Percentiles rank a stretch among this genome's conserved stretches.
Conservation (phyloP, 2,113 vertebrate genomes). For the Taurulus bubalis region DNA sequence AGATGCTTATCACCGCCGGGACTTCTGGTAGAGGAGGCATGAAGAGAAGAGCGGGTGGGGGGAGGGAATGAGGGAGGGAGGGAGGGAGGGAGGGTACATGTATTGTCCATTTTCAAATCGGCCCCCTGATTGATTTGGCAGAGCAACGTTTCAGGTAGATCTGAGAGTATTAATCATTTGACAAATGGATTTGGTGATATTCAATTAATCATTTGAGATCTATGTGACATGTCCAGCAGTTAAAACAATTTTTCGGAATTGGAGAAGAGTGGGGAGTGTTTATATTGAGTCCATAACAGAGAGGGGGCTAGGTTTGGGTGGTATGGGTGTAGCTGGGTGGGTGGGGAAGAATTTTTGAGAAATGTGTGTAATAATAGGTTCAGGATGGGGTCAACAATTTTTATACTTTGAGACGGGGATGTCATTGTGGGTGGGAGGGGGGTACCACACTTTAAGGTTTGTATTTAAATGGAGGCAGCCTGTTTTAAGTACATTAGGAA, state of each 20-base stretch:
- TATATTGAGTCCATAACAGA: constrained; percentile 29
- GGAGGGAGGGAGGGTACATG: constrained; percentile 1
- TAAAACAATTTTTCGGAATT: constrained; percentile 30
- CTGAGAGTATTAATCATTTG: constrained; percentile 42
- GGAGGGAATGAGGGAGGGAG: neutral
- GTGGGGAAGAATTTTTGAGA: constrained; percentile 61
- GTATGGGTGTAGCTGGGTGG: constrained; percentile 33
- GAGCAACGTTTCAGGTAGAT: constrained; percentile 60
- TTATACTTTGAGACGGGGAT: constrained; percentile 77
- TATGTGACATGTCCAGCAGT: constrained; percentile 49
- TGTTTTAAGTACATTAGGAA: constrained; percentile 73
- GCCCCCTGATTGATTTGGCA: constrained; percentile 45
- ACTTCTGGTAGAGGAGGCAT: constrained; percentile 89
- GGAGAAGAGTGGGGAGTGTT: constrained; percentile 20
- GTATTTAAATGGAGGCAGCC: constrained; percentile 78
- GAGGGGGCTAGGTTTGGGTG: constrained; percentile 37
- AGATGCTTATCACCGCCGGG: constrained; percentile 93
- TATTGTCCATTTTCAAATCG: constrained; percentile 60
- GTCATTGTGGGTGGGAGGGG: constrained; percentile 63
- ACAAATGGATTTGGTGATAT: constrained; percentile 39
- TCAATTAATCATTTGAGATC: constrained; percentile 47
- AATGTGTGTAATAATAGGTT: constrained; percentile 74
- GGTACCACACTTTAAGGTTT: constrained; percentile 71
- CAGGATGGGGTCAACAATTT: constrained; percentile 64
- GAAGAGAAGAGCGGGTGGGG: constrained; percentile 9